phyloP scores from a whole-genome alignment of 2,888 invertebrate species.

The Gari tellinella region DNA sequence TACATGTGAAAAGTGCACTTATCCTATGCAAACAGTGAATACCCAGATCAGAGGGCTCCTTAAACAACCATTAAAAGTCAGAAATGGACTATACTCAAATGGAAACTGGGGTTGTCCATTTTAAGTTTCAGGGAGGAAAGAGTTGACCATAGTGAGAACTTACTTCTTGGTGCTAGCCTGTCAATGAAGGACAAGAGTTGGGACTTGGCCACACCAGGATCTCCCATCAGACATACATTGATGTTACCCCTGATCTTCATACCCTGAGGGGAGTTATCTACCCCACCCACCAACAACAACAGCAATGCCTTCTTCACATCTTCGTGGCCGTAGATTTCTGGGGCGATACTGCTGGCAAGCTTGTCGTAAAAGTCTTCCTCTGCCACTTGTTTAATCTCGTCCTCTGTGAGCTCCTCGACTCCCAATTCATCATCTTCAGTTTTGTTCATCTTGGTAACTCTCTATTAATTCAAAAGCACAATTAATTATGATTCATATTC shows the following conservation, averaged over 20 bases:
- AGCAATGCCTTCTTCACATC: conserved; percentile 99
- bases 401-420: conserved; percentile 89
- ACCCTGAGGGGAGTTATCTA: conserved; percentile 93
- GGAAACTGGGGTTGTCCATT: too few relatives aligned
- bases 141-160: conserved; percentile 78
- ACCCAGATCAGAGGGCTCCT: too few relatives aligned
- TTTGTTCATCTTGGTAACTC: conserved; percentile 92
- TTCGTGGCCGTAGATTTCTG: conserved; percentile 99
- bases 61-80: too few relatives aligned
- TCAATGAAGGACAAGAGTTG: conserved; percentile 98
- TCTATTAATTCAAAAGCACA: conserved; percentile 85
- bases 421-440: conserved; percentile 89
- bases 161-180: conserved; percentile 94
- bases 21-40: too few relatives aligned
- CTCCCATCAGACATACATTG: conserved; percentile 99
- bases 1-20: too few relatives aligned
- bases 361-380: conserved; percentile 96
- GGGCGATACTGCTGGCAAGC: conserved; percentile 96
- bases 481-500: too few relatives aligned
- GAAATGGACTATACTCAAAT: too few relatives aligned
- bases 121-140: too few relatives aligned
- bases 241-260: conserved; percentile 97
- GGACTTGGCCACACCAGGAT: conserved; percentile 99
- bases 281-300: conserved; percentile 92
- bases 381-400: conserved; percentile 91